phyloP scores from a whole-genome alignment of 2,888 invertebrate genomes.

The Hirtodrosophila trivittata region DNA sequence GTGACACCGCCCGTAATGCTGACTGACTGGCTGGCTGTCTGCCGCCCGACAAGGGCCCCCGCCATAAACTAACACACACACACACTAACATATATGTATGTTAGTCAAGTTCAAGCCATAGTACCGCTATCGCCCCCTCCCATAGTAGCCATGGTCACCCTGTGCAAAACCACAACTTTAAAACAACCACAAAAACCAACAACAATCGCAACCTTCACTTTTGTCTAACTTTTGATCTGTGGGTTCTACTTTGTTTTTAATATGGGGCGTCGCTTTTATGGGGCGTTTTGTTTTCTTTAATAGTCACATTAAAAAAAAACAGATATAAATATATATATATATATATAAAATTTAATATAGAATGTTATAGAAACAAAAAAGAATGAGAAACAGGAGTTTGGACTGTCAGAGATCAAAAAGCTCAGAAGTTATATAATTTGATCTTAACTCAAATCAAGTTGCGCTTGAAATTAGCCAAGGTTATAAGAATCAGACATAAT shows the following conservation, averaged over 20 bases:
- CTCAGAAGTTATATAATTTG: too few relatives aligned
- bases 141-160: slow-evolving; percentile 40
- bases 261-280: slow-evolving; percentile 41
- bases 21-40: too few relatives aligned
- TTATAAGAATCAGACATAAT: too few relatives aligned
- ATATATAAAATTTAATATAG: too few relatives aligned
- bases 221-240: slow-evolving; percentile 29
- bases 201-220: slow-evolving; percentile 30
- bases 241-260: slow-evolving; percentile 11
- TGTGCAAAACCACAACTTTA: slow-evolving; percentile 31
- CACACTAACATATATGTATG: not conserved
- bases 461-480: too few relatives aligned
- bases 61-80: not conserved
- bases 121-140: not conserved
- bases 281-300: slow-evolving; percentile 49
- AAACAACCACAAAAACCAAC: slow-evolving; percentile 14
- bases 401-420: too few relatives aligned
- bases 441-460: too few relatives aligned
- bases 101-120: slow-evolving; percentile 19
- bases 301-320: slow-evolving; percentile 16
- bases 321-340: too few relatives aligned
- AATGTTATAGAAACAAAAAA: slow-evolving; percentile 10
- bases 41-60: not conserved
- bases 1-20: too few relatives aligned
- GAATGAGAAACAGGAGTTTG: too few relatives aligned